Evolutionary conservation across 2,113 vertebrate genomes (phyloP).

Genomic region (Dipodomys stephensi): DNA sequence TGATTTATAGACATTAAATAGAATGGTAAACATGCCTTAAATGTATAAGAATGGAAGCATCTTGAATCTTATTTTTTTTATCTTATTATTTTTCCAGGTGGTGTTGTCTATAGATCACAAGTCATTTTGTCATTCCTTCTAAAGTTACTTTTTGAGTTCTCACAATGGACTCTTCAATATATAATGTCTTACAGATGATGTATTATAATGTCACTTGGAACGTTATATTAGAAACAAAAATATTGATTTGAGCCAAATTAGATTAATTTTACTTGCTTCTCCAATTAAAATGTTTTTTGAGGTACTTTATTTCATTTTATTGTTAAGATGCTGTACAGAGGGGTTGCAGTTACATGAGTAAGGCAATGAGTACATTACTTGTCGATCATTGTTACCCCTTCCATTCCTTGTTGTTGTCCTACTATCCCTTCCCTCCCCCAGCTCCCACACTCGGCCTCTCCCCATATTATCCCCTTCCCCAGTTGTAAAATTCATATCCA

Average conservation of each 20-base stretch:
- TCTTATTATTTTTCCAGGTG: neutral
- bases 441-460: too few relatives aligned
- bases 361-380: too few relatives aligned
- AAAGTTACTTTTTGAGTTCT: conserved; percentile 16
- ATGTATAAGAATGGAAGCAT: neutral
- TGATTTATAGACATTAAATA: neutral
- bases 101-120: conserved; percentile 12
- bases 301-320: too few relatives aligned
- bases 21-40: neutral
- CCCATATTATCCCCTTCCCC: too few relatives aligned
- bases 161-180: neutral
- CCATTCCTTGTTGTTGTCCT: too few relatives aligned
- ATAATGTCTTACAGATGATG: neutral
- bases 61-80: conserved; percentile 23
- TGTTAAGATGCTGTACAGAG: too few relatives aligned
- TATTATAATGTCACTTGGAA: neutral
- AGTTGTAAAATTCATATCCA: too few relatives aligned
- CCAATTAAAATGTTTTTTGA: conserved; percentile 7
- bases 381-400: too few relatives aligned
- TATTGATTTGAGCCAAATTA: conserved; percentile 49
- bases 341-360: too few relatives aligned
- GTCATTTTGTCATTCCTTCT: conserved; percentile 15
- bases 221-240: conserved; percentile 33
- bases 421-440: too few relatives aligned
- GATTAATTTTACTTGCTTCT: neutral